phyloP scores from a whole-genome alignment of 2,797 vertebrate species.

The Synanceia verrucosa region DNA sequence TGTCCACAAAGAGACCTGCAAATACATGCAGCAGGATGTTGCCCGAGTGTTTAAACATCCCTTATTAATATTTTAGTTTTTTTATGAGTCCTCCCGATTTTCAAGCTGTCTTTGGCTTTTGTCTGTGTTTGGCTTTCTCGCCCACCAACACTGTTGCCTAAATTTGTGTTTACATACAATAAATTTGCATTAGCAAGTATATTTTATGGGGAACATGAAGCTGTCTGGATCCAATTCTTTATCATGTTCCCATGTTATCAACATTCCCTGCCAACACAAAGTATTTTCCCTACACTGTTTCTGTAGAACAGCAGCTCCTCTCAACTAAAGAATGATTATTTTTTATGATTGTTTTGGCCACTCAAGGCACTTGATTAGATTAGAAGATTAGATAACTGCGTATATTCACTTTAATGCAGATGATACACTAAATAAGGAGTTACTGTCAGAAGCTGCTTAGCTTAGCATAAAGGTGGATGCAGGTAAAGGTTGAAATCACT shows the following conservation, averaged over 20 bases:
- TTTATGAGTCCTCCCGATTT: conserved; percentile 34
- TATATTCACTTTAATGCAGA: too few relatives aligned
- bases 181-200: background rate
- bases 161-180: background rate
- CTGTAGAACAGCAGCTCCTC: fast-evolving
- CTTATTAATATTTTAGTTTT: conserved; percentile 69
- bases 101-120: background rate
- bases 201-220: background rate
- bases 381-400: too few relatives aligned
- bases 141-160: background rate
- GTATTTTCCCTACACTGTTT: background rate
- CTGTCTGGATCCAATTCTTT: background rate
- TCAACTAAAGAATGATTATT: background rate
- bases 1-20: conserved; percentile 62
- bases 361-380: background rate
- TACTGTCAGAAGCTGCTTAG: too few relatives aligned
- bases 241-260: background rate
- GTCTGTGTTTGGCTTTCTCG: conserved; percentile 4
- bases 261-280: background rate
- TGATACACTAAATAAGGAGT: too few relatives aligned
- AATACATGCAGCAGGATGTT: conserved; percentile 61
- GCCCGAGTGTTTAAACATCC: conserved; percentile 71
- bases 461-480: too few relatives aligned
- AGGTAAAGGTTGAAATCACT: too few relatives aligned
- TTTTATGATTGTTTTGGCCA: background rate